Evolutionary conservation across 2,113 vertebrate species (phyloP).

Genomic region (Orycteropus afer): DNA sequence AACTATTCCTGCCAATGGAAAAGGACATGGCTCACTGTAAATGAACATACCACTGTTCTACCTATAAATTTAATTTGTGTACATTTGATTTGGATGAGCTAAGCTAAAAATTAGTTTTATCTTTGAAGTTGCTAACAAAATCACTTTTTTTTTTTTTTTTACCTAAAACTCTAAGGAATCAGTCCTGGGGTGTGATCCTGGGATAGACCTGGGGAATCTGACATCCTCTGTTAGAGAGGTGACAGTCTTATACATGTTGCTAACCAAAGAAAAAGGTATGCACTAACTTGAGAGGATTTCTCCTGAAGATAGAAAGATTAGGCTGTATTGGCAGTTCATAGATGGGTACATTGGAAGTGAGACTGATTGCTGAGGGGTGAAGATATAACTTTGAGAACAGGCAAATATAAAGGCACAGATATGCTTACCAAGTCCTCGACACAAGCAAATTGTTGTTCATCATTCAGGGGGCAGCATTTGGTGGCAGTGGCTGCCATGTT

Average conservation of each 20-base stretch:
- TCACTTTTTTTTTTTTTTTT: not conserved
- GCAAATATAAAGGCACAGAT: not conserved
- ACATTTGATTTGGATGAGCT: not conserved
- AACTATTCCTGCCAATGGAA: not conserved
- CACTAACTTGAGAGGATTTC: not conserved
- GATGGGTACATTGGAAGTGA: not conserved
- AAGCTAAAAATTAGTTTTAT: not conserved
- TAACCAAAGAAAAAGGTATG: not conserved
- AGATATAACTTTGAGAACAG: not conserved
- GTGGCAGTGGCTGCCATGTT: constrained; percentile 38
- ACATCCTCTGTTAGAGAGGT: not conserved
- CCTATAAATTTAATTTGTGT: not conserved
- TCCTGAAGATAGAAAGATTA: not conserved
- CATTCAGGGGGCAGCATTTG: constrained; percentile 76
- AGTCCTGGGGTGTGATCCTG: not conserved
- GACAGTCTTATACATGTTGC: not conserved
- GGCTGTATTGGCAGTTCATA: not conserved
- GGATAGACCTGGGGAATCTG: not conserved
- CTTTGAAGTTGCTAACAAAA: not conserved
- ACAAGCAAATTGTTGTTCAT: constrained; percentile 65
- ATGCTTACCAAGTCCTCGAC: constrained; percentile 69
- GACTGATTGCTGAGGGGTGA: not conserved
- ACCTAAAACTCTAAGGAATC: not conserved
- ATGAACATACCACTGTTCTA: not conserved
- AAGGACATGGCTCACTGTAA: not conserved